A percentile compares a stretch with the other conserved stretches of the same genome.
These are phyloP conservation scores for Megalopta genalis DNA, from an alignment of 1,140 invertebrate species.

Conservation along the genomic window DNA sequence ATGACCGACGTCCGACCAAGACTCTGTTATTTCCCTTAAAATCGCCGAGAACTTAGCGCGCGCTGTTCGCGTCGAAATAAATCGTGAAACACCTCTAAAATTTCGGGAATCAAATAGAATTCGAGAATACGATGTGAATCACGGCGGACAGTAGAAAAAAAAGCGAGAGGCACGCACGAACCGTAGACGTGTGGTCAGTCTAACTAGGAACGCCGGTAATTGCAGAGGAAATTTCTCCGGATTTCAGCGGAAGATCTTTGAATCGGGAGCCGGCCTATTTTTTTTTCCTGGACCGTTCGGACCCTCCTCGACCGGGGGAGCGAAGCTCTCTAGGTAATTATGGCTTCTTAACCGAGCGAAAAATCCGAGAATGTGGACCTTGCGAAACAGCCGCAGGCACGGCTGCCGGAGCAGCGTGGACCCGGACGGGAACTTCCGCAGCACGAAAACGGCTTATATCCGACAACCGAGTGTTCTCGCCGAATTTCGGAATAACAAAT, in stretches of 20 bases:
- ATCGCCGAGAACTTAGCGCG: no score
- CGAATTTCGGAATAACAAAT: slow-evolving; percentile 10
- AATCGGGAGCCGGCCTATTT: not conserved
- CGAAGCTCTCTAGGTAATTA: slow-evolving; percentile 13
- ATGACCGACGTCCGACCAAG: no score
- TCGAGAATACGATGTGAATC: no score
- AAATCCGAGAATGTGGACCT: slow-evolving; percentile 19
- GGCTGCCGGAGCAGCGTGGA: not conserved
- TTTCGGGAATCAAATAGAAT: no score
- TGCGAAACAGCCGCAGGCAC: not conserved
- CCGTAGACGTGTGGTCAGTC: no score
- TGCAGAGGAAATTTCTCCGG: no score
- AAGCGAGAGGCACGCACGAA: no score
- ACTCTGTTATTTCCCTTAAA: no score
- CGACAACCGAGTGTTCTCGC: not conserved
- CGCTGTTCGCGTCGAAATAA: no score
- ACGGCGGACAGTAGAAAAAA: no score
- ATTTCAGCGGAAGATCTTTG: not conserved
- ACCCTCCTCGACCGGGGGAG: not conserved
- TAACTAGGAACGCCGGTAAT: no score
- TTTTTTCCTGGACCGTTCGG: not conserved
- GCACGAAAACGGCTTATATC: not conserved
- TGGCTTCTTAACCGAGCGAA: slow-evolving; percentile 34
- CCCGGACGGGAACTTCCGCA: slow-evolving; percentile 12
- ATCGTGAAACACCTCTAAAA: no score